Percentiles rank a stretch among this genome's conserved stretches.
phyloP scores from a whole-genome alignment of 2,113 vertebrate species.

The Chaetops frenatus region DNA sequence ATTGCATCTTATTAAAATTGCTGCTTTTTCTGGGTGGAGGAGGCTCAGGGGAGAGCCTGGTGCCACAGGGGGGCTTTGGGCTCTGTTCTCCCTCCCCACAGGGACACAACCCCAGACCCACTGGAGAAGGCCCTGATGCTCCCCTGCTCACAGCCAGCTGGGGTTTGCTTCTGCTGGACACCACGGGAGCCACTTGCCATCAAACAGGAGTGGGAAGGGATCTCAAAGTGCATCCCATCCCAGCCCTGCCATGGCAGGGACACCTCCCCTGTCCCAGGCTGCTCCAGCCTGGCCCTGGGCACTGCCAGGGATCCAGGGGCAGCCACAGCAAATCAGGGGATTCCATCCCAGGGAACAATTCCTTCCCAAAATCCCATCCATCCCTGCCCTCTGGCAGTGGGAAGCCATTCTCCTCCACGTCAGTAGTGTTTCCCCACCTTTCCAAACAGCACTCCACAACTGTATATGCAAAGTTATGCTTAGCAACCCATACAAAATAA shows the following conservation, averaged over 20 bases:
- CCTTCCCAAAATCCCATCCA: accelerated
- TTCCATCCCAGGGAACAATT: neutral
- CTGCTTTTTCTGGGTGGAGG: accelerated
- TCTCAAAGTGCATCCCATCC: accelerated
- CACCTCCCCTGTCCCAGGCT: neutral
- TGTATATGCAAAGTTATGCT: accelerated
- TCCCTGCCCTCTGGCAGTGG: accelerated
- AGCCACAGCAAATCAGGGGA: neutral
- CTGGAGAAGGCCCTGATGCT: accelerated
- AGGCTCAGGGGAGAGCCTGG: neutral
- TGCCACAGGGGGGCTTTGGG: accelerated
- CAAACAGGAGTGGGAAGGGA: neutral
- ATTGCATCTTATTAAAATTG: neutral
- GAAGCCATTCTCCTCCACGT: neutral
- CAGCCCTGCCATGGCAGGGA: neutral
- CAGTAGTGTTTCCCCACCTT: accelerated
- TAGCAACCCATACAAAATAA: neutral
- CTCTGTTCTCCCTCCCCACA: neutral
- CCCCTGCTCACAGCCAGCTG: too few relatives aligned
- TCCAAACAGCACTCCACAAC: neutral
- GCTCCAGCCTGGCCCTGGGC: neutral
- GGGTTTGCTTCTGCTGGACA: neutral
- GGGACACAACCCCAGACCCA: neutral
- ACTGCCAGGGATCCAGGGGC: neutral
- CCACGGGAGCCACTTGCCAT: accelerated